Base-by-base conservation (phyloP, 2,888 invertebrate species). In the Agrochola litura region DNA sequence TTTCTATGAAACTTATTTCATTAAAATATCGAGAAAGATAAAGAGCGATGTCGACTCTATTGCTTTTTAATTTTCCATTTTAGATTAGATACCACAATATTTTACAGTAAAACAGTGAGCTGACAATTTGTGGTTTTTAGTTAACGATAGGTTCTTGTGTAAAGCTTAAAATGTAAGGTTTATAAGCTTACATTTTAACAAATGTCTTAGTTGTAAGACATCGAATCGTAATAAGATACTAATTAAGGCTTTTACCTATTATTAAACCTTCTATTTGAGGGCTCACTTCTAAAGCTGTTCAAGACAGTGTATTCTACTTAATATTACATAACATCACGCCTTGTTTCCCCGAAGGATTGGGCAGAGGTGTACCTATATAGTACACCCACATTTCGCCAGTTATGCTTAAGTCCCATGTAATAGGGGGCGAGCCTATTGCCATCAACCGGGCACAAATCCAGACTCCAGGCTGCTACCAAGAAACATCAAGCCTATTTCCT, bases 51-150 rank as follows among this genome's bases (percentile, higher is more conserved):
- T 61, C 78, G 19, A 64, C 81, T 85, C 85, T 30, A 86, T 56
- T 12, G 52, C 68, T 64, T 73, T 54, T 30, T 6, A 64, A 76
- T 74, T 84, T 81, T 74, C 25, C 70, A 77, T 86, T 78, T 73
- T 56, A 81, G 74, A 87, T 83, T 74, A 79, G 71, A 77, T 77
- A 70, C 72, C 69, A 74, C 76, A 70, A 79, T 73, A 81, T 76
- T 81, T 79, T 75, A 74, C 69, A 68, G 70, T 73, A 43, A 77
- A 83, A 83, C 69, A 76, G 64, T 60, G 76, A 67, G 65, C 65
- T 67, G 65, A 66, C 79, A 74, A 79, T 83, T 78, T 64, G 73
- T 43, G 70, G 73, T 64, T 83, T 78, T 70, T 56, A 64, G 46
- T 70, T 56, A 74, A 63, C 19, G 30, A 67, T 58, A 63, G 66